phyloP scores from a whole-genome alignment of 2,797 vertebrate species.

The Hydrophis major region DNA sequence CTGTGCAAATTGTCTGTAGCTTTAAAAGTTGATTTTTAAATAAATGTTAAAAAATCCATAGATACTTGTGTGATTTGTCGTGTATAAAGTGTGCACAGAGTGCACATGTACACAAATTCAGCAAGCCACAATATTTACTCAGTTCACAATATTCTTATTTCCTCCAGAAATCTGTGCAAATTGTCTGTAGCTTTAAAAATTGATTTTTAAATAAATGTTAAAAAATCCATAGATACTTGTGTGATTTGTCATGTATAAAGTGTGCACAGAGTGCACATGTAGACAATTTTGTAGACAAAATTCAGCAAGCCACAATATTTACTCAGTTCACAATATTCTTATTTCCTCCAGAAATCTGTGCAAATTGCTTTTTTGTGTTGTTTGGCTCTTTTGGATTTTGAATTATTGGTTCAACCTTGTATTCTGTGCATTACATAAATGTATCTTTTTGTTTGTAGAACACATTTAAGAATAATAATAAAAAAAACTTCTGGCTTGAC shows the following conservation, averaged over 20 bases:
- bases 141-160: neutral
- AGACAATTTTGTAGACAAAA: neutral
- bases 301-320: neutral
- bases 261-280: neutral
- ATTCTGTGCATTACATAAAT: neutral
- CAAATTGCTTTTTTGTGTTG: neutral
- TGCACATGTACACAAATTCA: neutral
- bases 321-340: neutral
- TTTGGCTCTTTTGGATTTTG: neutral
- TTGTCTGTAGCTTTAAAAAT: neutral
- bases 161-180: neutral
- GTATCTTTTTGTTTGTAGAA: neutral
- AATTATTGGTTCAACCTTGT: neutral
- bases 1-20: neutral
- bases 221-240: neutral
- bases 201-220: neutral
- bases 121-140: neutral
- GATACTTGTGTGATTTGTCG: neutral
- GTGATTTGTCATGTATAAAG: neutral
- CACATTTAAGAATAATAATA: neutral
- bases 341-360: neutral
- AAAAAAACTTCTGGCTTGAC: neutral
- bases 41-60: neutral
- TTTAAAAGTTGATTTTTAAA: neutral
- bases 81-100: neutral